A percentile compares a stretch with the other conserved stretches of the same genome.
Conservation (phyloP, 2,113 vertebrate species). For the Nibea albiflora region DNA sequence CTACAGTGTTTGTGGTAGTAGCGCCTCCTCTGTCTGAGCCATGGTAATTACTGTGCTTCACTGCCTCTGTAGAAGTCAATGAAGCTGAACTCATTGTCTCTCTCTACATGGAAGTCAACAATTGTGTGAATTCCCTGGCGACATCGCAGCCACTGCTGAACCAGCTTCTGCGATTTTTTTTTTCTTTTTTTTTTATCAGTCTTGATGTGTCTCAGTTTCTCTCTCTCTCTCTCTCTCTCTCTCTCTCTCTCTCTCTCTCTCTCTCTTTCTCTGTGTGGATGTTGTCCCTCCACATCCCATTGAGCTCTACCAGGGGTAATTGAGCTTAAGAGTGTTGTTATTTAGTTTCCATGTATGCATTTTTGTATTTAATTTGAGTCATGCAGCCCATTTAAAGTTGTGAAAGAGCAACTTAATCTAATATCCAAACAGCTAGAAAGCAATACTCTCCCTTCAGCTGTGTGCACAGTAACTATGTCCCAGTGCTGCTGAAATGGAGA, state of each 20-base stretch:
- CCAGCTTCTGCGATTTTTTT: slow-evolving; percentile 71
- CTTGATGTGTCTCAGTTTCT: slow-evolving; percentile 59
- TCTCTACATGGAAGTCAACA: slow-evolving; percentile 78
- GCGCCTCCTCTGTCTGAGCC: slow-evolving; percentile 69
- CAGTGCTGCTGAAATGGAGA: slow-evolving; percentile 11
- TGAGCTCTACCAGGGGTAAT: slow-evolving; percentile 58
- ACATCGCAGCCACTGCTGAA: slow-evolving; percentile 67
- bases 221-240: slow-evolving; percentile 11
- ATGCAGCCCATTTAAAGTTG: slow-evolving; percentile 49
- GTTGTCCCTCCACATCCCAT: slow-evolving; percentile 54
- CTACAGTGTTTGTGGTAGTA: slow-evolving; percentile 43
- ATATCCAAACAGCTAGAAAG: slow-evolving; percentile 43
- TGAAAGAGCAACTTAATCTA: slow-evolving; percentile 52
- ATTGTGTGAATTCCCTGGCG: slow-evolving; percentile 76
- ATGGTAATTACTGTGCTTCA: slow-evolving; percentile 80
- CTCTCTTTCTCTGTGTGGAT: slow-evolving; percentile 6
- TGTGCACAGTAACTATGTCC: slow-evolving; percentile 22
- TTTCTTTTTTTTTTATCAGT: slow-evolving; percentile 75
- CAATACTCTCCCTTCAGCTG: slow-evolving; percentile 13
- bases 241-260: neutral
- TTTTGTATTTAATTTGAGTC: slow-evolving; percentile 64
- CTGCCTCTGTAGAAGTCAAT: slow-evolving; percentile 77
- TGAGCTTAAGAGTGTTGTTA: slow-evolving; percentile 58
- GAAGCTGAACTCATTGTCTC: slow-evolving; percentile 83
- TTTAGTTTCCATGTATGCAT: slow-evolving; percentile 65